Evolutionary conservation across 2,113 vertebrate genomes (phyloP), one percentile per base, ranked within the genome.

Genomic region (Mohoua ochrocephala): DNA sequence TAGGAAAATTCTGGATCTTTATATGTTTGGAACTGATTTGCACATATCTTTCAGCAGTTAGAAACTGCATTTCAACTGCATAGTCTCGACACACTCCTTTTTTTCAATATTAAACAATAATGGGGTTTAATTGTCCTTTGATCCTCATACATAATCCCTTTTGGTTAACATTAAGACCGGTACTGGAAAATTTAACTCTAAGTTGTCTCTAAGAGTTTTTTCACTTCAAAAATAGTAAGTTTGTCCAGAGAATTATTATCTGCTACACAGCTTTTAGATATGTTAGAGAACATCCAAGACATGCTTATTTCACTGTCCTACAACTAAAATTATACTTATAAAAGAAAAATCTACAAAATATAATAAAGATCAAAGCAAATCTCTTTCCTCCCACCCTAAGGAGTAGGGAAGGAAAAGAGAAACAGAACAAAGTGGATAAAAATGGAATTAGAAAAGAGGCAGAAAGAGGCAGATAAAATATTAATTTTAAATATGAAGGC

Each of bases 291-390:
- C 11, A 74, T 77, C 8, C 56, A 31, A 88, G 71, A 33, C 37
- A 60, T 27, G 45, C 35, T 80, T 12, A 41, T 83, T 91, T 73
- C 30, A 57, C 31, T 74, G 24, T 74, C 56, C 69, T 78, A n/a
- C 52, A 95, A 95, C 11, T 67, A 35, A 89, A 93, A 81, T 68
- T 67, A 52, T 59, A 63, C 45, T 75, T 88, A 30, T 89, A 92
- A 78, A 89, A 56, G 13, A 65, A 82, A 87, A 87, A 3, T 30
- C 12, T 73, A 45, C 13, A 70, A 77, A 92, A 61, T 63, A 68
- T 28, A 89, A 86, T 67, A 71, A 92, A 93, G 92, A 90, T 92
- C 92, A 96, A 97, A 96, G 95, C 44, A 78, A 49, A 74, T 56
- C 6, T 91, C 50, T 86, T 76, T 69, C 50, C 20, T 92, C 35